Base-by-base conservation (phyloP, 35 echinoderm and acorn worm species). In the Apostichopus japonicus region DNA sequence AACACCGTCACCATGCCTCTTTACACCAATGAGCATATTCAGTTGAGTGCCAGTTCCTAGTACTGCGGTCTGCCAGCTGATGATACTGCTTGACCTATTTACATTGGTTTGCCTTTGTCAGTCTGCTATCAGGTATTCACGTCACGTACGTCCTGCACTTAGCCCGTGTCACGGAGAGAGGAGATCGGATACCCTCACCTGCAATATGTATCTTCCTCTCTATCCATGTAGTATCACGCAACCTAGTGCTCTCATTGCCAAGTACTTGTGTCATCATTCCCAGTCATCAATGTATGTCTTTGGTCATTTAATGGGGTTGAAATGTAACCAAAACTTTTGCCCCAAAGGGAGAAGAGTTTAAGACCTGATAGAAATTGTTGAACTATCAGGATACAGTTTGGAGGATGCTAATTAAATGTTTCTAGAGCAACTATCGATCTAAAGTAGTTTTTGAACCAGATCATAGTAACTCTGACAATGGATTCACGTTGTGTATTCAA, bases 371-470 rank as follows among this genome's bases (percentile, higher is more conserved):
- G 63, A 67, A 11, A 67, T 19, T 44, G 33, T 44, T 44, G 2
- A 44, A 44, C 9, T 67, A 15, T 67, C 63, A 11, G 19, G 11
- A 15, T 19, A 67, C 63, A 7, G 71, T 21, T 21, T 19, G 71
- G 71, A 75, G 6, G 22, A 75, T n/a, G n/a, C 71, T 21, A 75
- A 75, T 75, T n/a, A 75, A 75, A 23, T 75, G 11, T 75, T 75
- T 75, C 71, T 75, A 75, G 71, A 75, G 71, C 71, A 75, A 75
- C 16, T 75, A 75, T 75, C n/a, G 71, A 75, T 75, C 71, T 75
- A 75, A 75, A 75, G 22, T 19, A 75, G 16, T 61, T 61, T 73
- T 2, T 23, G 19, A 11, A 67, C 63, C 63, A 67, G 11, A 67
- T 67, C 63, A 67, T 19, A 67, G 63, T 67, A 67, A 44, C 63